Evolutionary conservation across 2,888 invertebrate species (phyloP).

Genomic region (Byasa hedistus): DNA sequence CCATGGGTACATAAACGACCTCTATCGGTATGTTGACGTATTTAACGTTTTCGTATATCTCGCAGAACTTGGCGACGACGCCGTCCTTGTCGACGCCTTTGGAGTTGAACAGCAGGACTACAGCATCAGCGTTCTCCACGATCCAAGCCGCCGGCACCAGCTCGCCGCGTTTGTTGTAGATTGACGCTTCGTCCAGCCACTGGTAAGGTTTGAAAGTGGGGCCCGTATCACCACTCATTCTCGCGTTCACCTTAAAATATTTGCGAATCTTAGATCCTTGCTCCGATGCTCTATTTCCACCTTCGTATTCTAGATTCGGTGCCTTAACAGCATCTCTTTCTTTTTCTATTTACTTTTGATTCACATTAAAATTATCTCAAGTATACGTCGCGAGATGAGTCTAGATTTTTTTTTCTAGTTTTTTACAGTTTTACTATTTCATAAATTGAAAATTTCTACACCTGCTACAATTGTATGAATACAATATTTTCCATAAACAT

Average conservation of each 20-base stretch:
- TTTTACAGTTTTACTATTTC: too few species aligned
- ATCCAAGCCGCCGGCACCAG: constrained; percentile 51
- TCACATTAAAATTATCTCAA: too few species aligned
- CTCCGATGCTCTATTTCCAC: too few species aligned
- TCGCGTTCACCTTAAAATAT: background rate
- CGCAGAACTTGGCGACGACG: constrained; percentile 57
- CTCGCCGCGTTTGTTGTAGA: constrained; percentile 53
- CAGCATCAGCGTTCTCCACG: constrained; percentile 50
- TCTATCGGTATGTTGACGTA: constrained; percentile 59
- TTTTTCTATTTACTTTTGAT: too few species aligned
- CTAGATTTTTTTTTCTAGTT: too few species aligned
- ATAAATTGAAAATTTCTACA: background rate
- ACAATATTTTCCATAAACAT: background rate
- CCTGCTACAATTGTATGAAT: background rate
- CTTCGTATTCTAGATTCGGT: too few species aligned
- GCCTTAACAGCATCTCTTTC: too few species aligned
- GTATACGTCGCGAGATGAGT: too few species aligned
- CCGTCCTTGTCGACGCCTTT: constrained; percentile 54
- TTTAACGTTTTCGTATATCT: constrained; percentile 62
- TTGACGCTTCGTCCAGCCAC: constrained; percentile 52
- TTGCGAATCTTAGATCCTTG: background rate
- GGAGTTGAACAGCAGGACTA: constrained; percentile 58
- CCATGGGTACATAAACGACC: constrained; percentile 65
- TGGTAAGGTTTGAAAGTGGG: constrained; percentile 41
- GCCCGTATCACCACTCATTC: background rate